These are phyloP conservation scores for Steinernema khuongi DNA, from an alignment of 1,140 invertebrate species.

Conservation along the genomic window DNA sequence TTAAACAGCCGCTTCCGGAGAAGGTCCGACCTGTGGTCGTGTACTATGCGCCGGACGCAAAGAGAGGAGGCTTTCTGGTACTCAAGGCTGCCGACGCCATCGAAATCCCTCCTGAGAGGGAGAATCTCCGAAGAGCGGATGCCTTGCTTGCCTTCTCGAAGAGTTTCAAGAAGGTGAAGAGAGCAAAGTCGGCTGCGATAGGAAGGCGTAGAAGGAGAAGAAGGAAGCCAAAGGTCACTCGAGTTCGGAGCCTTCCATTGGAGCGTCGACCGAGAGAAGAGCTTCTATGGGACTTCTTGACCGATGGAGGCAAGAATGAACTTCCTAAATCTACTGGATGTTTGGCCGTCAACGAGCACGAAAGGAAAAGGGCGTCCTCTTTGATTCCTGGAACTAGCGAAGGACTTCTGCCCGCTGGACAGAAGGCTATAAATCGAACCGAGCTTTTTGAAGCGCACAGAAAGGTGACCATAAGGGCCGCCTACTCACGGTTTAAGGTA, in stretches of 20 bases:
- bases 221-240: neutral
- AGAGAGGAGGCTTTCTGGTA: neutral
- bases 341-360: neutral
- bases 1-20: neutral
- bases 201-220: conserved; percentile 27
- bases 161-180: conserved; percentile 55
- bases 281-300: conserved; percentile 32
- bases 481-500: conserved; percentile 29
- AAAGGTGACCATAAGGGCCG: neutral
- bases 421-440: neutral
- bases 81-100: neutral
- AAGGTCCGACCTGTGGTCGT: conserved; percentile 34
- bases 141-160: conserved; percentile 54
- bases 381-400: conserved; percentile 25
- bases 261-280: conserved; percentile 15
- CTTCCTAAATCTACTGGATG: neutral
- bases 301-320: conserved; percentile 17
- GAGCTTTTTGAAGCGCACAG: neutral
- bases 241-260: neutral
- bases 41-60: conserved; percentile 27
- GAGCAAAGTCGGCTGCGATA: conserved; percentile 32
- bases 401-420: neutral
- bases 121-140: conserved; percentile 12
- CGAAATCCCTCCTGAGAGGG: neutral
- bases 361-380: conserved; percentile 31